Evolutionary conservation across 2,888 invertebrate species (phyloP).

Genomic region (Tinea semifulvella): DNA sequence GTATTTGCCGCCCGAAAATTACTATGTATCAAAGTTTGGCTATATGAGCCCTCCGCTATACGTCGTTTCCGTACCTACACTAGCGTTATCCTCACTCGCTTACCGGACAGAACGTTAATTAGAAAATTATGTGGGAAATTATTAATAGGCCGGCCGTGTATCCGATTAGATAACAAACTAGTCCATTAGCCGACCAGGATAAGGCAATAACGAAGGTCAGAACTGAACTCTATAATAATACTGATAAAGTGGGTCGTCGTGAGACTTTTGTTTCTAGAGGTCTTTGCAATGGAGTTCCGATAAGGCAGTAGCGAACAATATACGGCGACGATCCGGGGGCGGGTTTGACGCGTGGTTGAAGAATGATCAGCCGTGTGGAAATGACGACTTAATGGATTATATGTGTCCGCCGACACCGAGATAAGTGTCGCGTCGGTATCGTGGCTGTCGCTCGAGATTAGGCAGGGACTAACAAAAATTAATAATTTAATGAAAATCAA

Average conservation of each 20-base stretch:
- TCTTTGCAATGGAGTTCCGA: slow-evolving; percentile 39
- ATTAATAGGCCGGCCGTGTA: slow-evolving; percentile 60
- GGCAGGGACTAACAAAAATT: slow-evolving; percentile 57
- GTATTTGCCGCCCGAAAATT: too few species aligned
- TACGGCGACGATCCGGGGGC: slow-evolving; percentile 43
- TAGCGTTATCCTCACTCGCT: not conserved
- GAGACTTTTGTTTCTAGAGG: slow-evolving; percentile 39
- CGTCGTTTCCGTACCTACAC: not conserved
- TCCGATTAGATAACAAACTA: slow-evolving; percentile 65
- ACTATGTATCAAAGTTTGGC: too few species aligned
- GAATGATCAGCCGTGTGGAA: slow-evolving; percentile 63
- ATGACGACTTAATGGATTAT: slow-evolving; percentile 68
- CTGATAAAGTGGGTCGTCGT: slow-evolving; percentile 23
- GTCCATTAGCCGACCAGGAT: slow-evolving; percentile 57
- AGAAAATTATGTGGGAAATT: slow-evolving; percentile 63
- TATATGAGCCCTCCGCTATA: not conserved
- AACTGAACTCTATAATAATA: not conserved
- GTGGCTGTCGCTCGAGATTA: slow-evolving; percentile 56
- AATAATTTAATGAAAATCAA: slow-evolving; percentile 58
- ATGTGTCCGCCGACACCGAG: slow-evolving; percentile 61
- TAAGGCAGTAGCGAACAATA: slow-evolving; percentile 62
- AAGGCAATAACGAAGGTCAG: slow-evolving; percentile 27
- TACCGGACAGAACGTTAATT: slow-evolving; percentile 53
- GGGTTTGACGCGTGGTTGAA: slow-evolving; percentile 58
- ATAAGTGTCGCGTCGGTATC: slow-evolving; percentile 60